Evolutionary conservation across 2,888 invertebrate genomes (phyloP), one percentile per base, ranked within the genome.

Genomic region (Clostera curtula): DNA sequence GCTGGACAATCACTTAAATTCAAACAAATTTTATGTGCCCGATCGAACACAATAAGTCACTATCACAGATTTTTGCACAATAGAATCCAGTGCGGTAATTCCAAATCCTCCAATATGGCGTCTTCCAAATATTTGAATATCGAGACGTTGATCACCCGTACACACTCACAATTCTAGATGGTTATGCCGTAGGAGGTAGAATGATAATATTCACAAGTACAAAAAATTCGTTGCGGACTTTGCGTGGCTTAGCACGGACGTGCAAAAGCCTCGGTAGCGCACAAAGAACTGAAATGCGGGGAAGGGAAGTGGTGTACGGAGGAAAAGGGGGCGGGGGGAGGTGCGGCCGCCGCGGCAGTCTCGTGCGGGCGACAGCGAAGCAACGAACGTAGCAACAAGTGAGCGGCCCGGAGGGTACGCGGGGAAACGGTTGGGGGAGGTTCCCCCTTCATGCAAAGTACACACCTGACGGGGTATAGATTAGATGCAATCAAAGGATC

Each of bases 261-360:
- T 77, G 62, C 64, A 50, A 64, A 56, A 69, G 56, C 63, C 59
- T 64, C 72, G 56, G 60, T 63, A 63, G 74, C 76, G 72, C 77
- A 82, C 82, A 83, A 79, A 83, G 80, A 77, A 84, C 83, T 83
- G 75, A 77, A 68, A 65, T 65, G 72, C 72, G 76, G 73, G 74
- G 69, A 40, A 66, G 68, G 64, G 70, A 64, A 68, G 56, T 56
- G 57, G 56, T 55, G 59, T 59, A 49, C 49, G 51, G 49, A 49
- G 58, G 68, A 58, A 56, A 56, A 56, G 56, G 56, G 53, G 48
- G 48, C 55, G 47, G 67, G 70, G 60, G 71, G 61, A 59, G 47
- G n/a, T n/a, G n/a, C n/a, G n/a, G 56, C 49, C 46, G 53, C 50
- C 65, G 72, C 75, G 75, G 70, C 60, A 68, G 72, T 68, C 72